A percentile compares a stretch with the other conserved stretches of the same genome.
Evolutionary conservation across 2,888 invertebrate genomes (phyloP).

Genomic region (Apodemia zela): DNA sequence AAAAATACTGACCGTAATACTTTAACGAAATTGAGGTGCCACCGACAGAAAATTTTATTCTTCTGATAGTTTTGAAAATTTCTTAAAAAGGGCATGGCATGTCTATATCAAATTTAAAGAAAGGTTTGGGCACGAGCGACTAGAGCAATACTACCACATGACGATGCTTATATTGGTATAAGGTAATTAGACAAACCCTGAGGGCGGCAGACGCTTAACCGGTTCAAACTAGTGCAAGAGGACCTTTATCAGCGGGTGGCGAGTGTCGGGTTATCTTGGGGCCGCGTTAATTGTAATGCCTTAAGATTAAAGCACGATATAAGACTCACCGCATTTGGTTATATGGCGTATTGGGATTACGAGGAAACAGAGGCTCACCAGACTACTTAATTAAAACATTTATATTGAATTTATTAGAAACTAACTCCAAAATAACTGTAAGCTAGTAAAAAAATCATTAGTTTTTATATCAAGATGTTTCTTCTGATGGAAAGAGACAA

Average conservation of each 20-base stretch:
- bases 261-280: constrained; percentile 75
- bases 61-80: no score
- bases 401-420: no score
- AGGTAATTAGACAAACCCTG: constrained; percentile 78
- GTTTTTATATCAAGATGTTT: no score
- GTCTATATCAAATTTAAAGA: neutral
- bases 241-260: constrained; percentile 77
- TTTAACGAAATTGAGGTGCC: no score
- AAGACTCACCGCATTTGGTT: constrained; percentile 39
- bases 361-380: constrained; percentile 30
- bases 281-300: constrained; percentile 78
- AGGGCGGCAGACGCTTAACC: constrained; percentile 73
- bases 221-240: constrained; percentile 70
- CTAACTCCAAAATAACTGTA: no score
- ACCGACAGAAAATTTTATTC: no score
- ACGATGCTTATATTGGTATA: constrained; percentile 43
- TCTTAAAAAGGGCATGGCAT: constrained; percentile 29
- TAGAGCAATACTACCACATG: constrained; percentile 1
- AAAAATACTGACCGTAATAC: no score
- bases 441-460: no score
- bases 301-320: constrained; percentile 71
- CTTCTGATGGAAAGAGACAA: no score
- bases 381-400: no score
- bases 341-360: constrained; percentile 43
- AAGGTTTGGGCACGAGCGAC: neutral